phyloP scores from a whole-genome alignment of 2,113 vertebrate species.

The Lathamus discolor region DNA sequence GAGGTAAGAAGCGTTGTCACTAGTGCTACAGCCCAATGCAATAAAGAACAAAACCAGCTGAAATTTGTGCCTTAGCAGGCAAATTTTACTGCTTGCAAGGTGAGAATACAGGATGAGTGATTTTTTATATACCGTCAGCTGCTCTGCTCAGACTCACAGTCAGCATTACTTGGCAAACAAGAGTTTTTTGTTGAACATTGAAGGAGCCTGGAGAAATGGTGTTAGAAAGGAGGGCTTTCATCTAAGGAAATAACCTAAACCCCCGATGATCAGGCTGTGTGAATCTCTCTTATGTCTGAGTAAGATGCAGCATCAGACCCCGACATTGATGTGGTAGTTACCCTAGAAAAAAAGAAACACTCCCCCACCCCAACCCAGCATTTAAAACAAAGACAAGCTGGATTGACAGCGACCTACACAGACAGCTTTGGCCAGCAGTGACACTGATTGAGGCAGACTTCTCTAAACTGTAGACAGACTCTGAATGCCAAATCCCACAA shows the following conservation, averaged over 20 bases:
- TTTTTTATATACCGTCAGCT: slow-evolving; percentile 18
- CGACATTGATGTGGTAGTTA: slow-evolving; percentile 35
- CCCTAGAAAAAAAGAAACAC: neutral
- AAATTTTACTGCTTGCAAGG: slow-evolving; percentile 46
- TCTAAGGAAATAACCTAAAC: slow-evolving; percentile 24
- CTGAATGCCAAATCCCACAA: slow-evolving; percentile 44
- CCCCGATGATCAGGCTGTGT: neutral
- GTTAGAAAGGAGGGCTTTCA: slow-evolving; percentile 4
- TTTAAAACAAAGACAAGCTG: slow-evolving; percentile 51
- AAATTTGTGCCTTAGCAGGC: slow-evolving; percentile 15
- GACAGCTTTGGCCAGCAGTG: slow-evolving; percentile 31
- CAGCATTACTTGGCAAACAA: neutral
- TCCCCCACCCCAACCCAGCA: neutral
- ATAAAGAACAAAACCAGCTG: neutral
- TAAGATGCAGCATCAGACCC: neutral
- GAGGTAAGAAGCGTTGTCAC: neutral
- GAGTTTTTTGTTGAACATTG: neutral
- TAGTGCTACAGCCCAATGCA: neutral
- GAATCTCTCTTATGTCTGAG: neutral
- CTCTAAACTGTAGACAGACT: slow-evolving; percentile 43
- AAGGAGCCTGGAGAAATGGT: neutral
- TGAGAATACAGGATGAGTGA: slow-evolving; percentile 1
- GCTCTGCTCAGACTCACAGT: slow-evolving; percentile 14
- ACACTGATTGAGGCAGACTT: slow-evolving; percentile 58
- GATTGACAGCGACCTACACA: slow-evolving; percentile 34